Percentiles rank a stretch among this genome's conserved stretches.
These are phyloP conservation scores for Anoplophora glabripennis DNA, from an alignment of 1,140 invertebrate species.

Conservation along the genomic window DNA sequence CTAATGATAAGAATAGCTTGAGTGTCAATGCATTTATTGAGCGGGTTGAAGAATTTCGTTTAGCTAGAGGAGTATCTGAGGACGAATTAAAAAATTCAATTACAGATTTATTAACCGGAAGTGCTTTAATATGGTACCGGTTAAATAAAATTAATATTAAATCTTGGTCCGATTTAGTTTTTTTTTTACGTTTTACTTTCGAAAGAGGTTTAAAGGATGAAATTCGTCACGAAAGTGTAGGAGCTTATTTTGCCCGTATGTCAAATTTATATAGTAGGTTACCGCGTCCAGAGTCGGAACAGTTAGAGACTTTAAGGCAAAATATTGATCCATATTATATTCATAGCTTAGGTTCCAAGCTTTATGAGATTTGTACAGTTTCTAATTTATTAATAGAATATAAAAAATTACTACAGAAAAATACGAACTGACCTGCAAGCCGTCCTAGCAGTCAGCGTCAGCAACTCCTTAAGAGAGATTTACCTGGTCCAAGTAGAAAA, in stretches of 20 bases:
- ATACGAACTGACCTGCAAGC: background rate
- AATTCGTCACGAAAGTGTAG: no score
- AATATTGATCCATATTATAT: background rate
- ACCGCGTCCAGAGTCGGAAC: background rate
- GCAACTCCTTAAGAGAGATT: background rate
- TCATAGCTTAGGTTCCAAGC: background rate
- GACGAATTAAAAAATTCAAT: no score
- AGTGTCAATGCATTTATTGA: no score
- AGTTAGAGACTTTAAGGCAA: background rate
- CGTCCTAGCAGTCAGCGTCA: background rate
- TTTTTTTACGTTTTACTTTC: background rate
- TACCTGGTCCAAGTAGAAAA: background rate
- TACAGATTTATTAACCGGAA: background rate
- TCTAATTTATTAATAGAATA: no score
- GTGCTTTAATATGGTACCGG: background rate
- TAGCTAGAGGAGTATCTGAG: no score
- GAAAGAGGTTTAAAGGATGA: background rate
- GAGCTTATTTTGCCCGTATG: no score
- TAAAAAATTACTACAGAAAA: no score
- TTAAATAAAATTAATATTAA: constrained; percentile 1
- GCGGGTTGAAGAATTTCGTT: no score
- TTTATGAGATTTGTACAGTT: no score
- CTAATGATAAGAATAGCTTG: no score
- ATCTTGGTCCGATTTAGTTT: background rate
- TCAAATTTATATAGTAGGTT: no score